Evolutionary conservation across 1,140 invertebrate species (phyloP), one percentile per base, ranked within the genome.

Genomic region (Caerostris extrusa): DNA sequence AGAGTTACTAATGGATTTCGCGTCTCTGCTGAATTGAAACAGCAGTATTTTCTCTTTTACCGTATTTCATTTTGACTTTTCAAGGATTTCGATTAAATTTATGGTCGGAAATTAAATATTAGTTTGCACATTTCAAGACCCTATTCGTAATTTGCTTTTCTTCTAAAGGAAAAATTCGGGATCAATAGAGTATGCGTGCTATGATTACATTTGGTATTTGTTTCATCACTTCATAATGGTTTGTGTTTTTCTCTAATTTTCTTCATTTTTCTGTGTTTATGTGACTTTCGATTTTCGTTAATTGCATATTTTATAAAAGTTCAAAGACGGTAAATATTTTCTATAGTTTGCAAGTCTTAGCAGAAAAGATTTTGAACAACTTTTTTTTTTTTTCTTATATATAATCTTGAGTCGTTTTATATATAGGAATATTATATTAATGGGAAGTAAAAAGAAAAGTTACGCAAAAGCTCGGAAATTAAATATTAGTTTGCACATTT

Each of bases 11-110:
- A 77, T 77, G 71, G 71, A 34, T 77, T 77, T 77, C 5, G 50
- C 10, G 71, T 77, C 71, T 8, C 50, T 12, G 3, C 53, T 77
- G 71, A 77, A 77, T 77, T 77, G 71, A 77, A 53, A 12, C 34
- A 8, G 71, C 8, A 77, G 12, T 77, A 77, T 77, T 77, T 77
- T 77, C 71, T 77, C 71, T 50, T 77, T 50, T 7, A 34, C 50
- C 53, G 71, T 50, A 77, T 77, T 77, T 77, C 71, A 77, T 77
- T 77, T 53, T 10, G 12, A 34, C 7, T 77, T 77, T 77, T 77
- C 12, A 50, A 3, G 7, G 34, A 12, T 77, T 77, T 77, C 71
- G 5, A 67, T 34, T 5, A 5, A 50, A 77, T 77, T 77, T 77
- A 77, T 77, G 71, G 71, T 1, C 53, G 8, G 50, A 77, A 77